phyloP scores from a whole-genome alignment of 2,888 invertebrate genomes.

The Thalpophila matura region DNA sequence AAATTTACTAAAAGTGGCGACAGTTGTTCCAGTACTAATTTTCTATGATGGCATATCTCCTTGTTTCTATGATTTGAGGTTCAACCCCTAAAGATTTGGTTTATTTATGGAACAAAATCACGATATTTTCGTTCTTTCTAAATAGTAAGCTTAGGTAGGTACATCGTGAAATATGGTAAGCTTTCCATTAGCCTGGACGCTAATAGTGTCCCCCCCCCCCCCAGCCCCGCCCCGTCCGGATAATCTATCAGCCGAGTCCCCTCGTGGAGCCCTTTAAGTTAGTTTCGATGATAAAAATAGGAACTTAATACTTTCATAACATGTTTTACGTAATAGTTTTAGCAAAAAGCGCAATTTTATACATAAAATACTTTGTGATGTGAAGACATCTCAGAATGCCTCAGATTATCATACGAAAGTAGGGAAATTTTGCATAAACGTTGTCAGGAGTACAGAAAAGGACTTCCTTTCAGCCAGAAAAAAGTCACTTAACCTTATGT shows the following conservation, averaged over 20 bases:
- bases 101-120: not conserved
- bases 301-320: not conserved
- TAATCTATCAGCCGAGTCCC: slow-evolving; percentile 28
- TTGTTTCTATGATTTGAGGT: too few relatives aligned
- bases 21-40: too few relatives aligned
- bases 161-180: slow-evolving; percentile 26
- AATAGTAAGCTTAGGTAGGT: slow-evolving; percentile 14
- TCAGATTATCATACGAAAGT: too few relatives aligned
- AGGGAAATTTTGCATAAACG: too few relatives aligned
- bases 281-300: slow-evolving; percentile 12
- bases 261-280: slow-evolving; percentile 4
- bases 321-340: not conserved
- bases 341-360: not conserved
- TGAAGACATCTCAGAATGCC: too few relatives aligned
- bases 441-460: too few relatives aligned
- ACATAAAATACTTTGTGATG: not conserved
- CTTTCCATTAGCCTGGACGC: slow-evolving; percentile 32
- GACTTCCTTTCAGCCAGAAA: too few relatives aligned
- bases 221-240: not conserved
- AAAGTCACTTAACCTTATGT: too few relatives aligned
- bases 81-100: too few relatives aligned
- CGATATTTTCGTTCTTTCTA: not conserved
- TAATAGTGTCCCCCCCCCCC: slow-evolving; percentile 40
- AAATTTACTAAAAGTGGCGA: too few relatives aligned
- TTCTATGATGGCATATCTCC: too few relatives aligned